Evolutionary conservation across 2,113 vertebrate genomes (phyloP).

Genomic region (Diglossa brunneiventris): DNA sequence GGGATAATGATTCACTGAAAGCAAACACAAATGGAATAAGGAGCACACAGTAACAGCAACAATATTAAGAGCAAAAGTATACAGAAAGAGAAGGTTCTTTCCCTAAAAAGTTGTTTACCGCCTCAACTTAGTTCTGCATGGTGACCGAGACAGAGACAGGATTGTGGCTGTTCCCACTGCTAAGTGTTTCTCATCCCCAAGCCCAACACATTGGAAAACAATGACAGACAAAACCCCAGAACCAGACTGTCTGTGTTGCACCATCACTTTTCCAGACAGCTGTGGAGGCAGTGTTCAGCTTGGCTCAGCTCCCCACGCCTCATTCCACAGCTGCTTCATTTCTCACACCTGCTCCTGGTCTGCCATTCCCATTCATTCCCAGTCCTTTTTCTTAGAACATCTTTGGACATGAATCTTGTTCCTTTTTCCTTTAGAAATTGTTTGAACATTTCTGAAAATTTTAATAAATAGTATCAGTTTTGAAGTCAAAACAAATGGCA

Average conservation of each 20-base stretch:
- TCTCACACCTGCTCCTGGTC: background rate
- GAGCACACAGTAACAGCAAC: fast-evolving
- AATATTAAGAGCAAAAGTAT: background rate
- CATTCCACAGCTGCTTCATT: background rate
- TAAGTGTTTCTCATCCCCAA: background rate
- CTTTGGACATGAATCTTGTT: background rate
- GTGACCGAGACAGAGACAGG: fast-evolving
- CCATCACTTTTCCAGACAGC: background rate
- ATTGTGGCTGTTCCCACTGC: background rate
- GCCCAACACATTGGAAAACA: background rate
- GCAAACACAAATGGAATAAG: background rate
- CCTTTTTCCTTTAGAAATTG: background rate
- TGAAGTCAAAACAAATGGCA: background rate
- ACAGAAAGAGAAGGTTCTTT: background rate
- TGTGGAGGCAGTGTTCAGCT: background rate
- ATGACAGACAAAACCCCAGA: fast-evolving
- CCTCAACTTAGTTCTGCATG: fast-evolving
- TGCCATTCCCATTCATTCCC: background rate
- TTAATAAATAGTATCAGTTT: background rate
- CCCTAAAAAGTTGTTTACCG: background rate
- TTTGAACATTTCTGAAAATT: background rate
- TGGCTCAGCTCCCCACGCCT: background rate
- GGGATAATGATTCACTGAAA: background rate
- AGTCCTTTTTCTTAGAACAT: background rate
- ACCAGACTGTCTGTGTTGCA: background rate